Conservation (phyloP, 1,140 invertebrate species). For the Musca vetustissima region DNA sequence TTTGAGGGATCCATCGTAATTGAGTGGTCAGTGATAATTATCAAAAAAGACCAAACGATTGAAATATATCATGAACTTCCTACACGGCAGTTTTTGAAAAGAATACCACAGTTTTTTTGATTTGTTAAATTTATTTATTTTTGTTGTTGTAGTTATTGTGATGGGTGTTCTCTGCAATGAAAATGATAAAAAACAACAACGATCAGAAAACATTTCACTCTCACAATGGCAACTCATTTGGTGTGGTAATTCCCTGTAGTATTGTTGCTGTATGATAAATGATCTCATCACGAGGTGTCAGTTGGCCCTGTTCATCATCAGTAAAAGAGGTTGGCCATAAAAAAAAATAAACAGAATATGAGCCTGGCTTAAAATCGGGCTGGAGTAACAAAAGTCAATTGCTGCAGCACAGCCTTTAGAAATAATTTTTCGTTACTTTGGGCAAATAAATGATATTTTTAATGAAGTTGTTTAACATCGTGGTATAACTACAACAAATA, state of each 20-base stretch:
- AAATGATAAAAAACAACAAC: slow-evolving; percentile 11
- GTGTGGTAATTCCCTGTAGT: slow-evolving; percentile 35
- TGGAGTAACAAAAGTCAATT: not conserved
- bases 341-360: too few species aligned
- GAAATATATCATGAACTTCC: too few species aligned
- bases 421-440: not conserved
- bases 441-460: not conserved
- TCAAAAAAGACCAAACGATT: not conserved
- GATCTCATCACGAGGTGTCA: slow-evolving; percentile 52
- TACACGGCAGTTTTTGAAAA: too few species aligned
- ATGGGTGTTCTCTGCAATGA: not conserved
- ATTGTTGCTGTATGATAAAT: slow-evolving; percentile 46
- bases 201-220: slow-evolving; percentile 13
- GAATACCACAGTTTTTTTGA: too few species aligned
- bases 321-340: not conserved
- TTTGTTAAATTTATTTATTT: not conserved
- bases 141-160: not conserved
- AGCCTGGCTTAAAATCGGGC: not conserved
- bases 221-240: slow-evolving; percentile 54
- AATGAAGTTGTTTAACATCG: not conserved
- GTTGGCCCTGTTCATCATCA: slow-evolving; percentile 27
- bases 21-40: slow-evolving; percentile 18
- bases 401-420: not conserved
- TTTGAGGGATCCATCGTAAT: not conserved
- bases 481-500: not conserved